Percentiles rank a stretch among this genome's conserved stretches.
Conservation (phyloP, 2,888 invertebrate genomes). For the Drosophila mayaguana region DNA sequence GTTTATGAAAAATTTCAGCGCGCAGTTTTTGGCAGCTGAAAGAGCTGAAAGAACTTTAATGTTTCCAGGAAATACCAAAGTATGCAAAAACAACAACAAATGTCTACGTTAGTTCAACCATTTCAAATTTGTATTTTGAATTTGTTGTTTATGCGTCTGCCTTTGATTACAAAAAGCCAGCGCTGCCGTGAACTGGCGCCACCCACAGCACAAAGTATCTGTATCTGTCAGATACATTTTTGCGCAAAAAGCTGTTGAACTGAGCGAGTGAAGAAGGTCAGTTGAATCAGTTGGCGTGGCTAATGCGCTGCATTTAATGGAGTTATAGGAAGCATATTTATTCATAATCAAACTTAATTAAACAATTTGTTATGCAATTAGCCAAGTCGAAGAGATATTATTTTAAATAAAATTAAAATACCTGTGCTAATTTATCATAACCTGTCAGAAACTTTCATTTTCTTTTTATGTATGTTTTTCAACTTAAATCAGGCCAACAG, state of each 20-base stretch:
- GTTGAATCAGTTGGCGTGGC: slow-evolving; percentile 28
- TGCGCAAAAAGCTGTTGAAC: slow-evolving; percentile 49
- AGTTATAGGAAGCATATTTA: slow-evolving; percentile 45
- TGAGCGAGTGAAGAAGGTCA: slow-evolving; percentile 51
- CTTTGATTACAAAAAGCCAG: slow-evolving; percentile 47
- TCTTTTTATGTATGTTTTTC: slow-evolving; percentile 6
- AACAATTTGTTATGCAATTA: slow-evolving; percentile 58
- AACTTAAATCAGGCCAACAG: slow-evolving; percentile 48
- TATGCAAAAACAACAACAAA: slow-evolving; percentile 27
- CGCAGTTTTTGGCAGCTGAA: slow-evolving; percentile 30
- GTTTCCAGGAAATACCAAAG: slow-evolving; percentile 70
- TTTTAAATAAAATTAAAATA: neutral
- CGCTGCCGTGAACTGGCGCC: slow-evolving; percentile 59
- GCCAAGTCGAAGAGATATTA: neutral
- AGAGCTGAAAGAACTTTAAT: slow-evolving; percentile 45
- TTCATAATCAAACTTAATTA: slow-evolving; percentile 27
- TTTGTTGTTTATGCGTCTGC: slow-evolving; percentile 47
- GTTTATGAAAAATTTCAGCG: slow-evolving; percentile 59
- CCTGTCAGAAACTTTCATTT: slow-evolving; percentile 49
- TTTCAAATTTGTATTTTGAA: slow-evolving; percentile 15
- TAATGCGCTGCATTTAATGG: slow-evolving; percentile 54
- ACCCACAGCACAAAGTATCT: slow-evolving; percentile 57
- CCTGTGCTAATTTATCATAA: slow-evolving; percentile 52
- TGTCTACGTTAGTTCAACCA: slow-evolving; percentile 1
- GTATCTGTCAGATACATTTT: slow-evolving; percentile 46